phyloP scores from a whole-genome alignment of 2,888 invertebrate species.

The Megaustenia siamemsis region DNA sequence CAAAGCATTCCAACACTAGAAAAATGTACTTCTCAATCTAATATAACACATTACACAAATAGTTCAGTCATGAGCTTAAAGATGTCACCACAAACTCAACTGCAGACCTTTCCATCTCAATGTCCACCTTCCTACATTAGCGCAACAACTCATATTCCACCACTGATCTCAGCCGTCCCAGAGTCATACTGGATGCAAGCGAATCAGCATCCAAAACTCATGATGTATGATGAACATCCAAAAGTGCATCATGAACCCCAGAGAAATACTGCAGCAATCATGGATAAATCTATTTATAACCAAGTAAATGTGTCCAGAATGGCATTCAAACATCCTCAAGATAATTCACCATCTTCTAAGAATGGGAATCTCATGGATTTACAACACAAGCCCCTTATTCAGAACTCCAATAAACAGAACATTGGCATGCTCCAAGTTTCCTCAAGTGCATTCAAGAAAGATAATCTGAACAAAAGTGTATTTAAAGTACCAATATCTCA shows the following conservation, averaged over 20 bases:
- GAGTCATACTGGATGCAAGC: background rate
- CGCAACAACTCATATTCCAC: background rate
- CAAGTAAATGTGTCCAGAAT: background rate
- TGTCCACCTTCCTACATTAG: background rate
- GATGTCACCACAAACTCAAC: background rate
- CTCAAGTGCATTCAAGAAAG: background rate
- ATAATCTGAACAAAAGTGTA: too few species aligned
- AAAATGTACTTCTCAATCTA: background rate
- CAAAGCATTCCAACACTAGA: background rate
- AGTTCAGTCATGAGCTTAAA: too few species aligned
- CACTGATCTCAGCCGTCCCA: background rate
- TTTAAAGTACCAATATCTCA: slow-evolving; percentile 12
- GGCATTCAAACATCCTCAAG: background rate
- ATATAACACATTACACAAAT: background rate
- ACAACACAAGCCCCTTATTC: background rate
- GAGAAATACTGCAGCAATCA: background rate
- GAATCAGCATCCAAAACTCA: slow-evolving; percentile 1
- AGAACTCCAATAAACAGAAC: background rate
- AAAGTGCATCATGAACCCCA: background rate
- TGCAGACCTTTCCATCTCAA: background rate
- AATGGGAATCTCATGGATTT: background rate
- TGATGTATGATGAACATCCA: background rate
- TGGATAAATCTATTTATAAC: background rate
- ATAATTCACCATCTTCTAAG: background rate
- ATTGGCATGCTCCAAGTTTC: background rate